A percentile compares a stretch with the other conserved stretches of the same genome.
Evolutionary conservation across 2,113 vertebrate genomes (phyloP).

Genomic region (Nyctereutes procyonoides): DNA sequence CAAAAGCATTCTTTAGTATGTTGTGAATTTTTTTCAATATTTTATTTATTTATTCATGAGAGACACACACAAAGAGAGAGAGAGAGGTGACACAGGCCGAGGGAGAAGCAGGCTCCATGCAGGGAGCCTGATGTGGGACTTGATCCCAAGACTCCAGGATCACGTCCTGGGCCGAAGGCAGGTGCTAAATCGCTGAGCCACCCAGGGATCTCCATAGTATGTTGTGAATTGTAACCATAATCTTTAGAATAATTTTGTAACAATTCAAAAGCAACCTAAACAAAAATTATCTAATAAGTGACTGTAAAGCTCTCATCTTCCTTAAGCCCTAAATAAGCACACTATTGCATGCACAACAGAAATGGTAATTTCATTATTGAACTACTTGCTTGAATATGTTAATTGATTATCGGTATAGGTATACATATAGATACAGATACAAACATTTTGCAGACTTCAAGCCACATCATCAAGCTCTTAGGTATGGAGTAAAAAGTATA

Average conservation of each 20-base stretch:
- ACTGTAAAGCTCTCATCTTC: not conserved
- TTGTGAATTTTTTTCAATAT: not conserved
- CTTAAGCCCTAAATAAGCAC: not conserved
- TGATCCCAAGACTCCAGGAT: too few species aligned
- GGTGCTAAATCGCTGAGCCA: too few species aligned
- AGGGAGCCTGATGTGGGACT: too few species aligned
- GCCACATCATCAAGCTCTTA: not conserved
- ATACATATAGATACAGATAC: not conserved
- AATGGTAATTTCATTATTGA: not conserved
- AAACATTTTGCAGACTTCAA: not conserved
- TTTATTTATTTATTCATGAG: too few species aligned
- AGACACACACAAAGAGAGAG: too few species aligned
- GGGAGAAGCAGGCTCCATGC: too few species aligned
- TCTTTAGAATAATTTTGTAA: constrained; percentile 30
- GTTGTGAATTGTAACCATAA: not conserved
- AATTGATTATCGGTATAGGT: constrained; percentile 6
- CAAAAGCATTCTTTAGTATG: not conserved
- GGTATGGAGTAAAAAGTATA: not conserved
- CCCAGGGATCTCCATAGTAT: not conserved
- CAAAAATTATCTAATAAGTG: not conserved
- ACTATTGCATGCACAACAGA: not conserved
- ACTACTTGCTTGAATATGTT: not conserved
- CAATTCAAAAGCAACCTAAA: constrained; percentile 3
- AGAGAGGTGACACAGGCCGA: too few species aligned
- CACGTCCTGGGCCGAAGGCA: too few species aligned